These are phyloP conservation scores for Seira ritae DNA, from an alignment of 2,888 invertebrate species.

Conservation along the genomic window DNA sequence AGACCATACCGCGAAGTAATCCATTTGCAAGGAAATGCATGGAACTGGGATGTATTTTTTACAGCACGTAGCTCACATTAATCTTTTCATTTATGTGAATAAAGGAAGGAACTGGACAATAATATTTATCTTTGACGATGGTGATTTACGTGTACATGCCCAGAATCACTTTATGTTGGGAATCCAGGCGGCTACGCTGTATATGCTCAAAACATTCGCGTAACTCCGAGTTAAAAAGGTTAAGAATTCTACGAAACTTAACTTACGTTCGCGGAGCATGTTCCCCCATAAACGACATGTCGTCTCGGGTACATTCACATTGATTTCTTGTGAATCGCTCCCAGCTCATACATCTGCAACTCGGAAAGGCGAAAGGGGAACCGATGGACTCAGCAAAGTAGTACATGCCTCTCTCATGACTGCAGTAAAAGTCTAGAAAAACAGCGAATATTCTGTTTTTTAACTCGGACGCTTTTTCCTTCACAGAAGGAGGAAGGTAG, in stretches of 20 bases:
- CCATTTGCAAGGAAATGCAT: no score
- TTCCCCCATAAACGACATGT: slow-evolving; percentile 63
- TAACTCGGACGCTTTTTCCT: no score
- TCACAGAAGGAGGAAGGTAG: neutral
- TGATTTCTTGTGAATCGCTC: slow-evolving; percentile 44
- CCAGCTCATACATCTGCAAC: slow-evolving; percentile 64
- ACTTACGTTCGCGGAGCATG: slow-evolving; percentile 53
- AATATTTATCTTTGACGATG: slow-evolving; percentile 57
- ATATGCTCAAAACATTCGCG: no score
- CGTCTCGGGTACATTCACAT: slow-evolving; percentile 54
- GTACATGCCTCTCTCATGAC: slow-evolving; percentile 61
- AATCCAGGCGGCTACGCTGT: neutral
- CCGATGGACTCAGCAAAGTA: slow-evolving; percentile 69
- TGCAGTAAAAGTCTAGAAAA: slow-evolving; percentile 65
- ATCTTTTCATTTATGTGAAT: slow-evolving; percentile 51
- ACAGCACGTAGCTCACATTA: slow-evolving; percentile 45
- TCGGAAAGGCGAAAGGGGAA: slow-evolving; percentile 65
- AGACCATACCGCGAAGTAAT: no score
- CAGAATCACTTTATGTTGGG: neutral
- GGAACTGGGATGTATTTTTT: neutral
- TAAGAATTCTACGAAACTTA: neutral
- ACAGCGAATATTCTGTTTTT: no score
- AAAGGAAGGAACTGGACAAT: slow-evolving; percentile 27
- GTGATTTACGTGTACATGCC: slow-evolving; percentile 44
- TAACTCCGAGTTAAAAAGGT: neutral